Conservation (phyloP, 2,888 invertebrate genomes). For the Apodemia duryi region DNA sequence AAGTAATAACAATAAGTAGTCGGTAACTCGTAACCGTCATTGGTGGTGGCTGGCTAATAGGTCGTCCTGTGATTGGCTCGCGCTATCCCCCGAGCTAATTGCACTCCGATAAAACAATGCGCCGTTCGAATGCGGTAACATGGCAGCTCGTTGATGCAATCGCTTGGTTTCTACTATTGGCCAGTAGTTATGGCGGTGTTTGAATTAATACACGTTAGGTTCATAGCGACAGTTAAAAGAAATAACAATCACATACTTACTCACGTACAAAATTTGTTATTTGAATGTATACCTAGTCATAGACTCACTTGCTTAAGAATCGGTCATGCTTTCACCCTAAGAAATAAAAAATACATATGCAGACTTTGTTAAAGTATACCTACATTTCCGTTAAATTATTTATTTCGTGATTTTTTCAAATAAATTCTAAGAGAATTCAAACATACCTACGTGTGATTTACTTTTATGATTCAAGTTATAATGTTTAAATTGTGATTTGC, state of each 20-base stretch:
- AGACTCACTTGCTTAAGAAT: no score
- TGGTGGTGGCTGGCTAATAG: conserved; percentile 41
- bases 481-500: no score
- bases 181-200: conserved; percentile 55
- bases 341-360: no score
- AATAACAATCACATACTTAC: neutral
- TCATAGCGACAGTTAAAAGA: neutral
- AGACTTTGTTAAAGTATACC: no score
- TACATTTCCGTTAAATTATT: no score
- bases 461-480: no score
- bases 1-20: neutral
- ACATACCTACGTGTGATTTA: no score
- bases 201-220: conserved; percentile 13
- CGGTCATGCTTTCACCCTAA: no score
- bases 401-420: no score
- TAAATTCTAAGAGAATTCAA: no score
- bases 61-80: conserved; percentile 52
- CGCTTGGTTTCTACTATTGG: conserved; percentile 29
- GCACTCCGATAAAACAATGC: conserved; percentile 59
- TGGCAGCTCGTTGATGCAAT: conserved; percentile 42
- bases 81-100: conserved; percentile 49
- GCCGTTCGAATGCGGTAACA: conserved; percentile 44
- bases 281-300: no score
- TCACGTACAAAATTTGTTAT: no score
- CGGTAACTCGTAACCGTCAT: conserved; percentile 32